Evolutionary conservation across 2,888 invertebrate genomes (phyloP).

Genomic region (Amiota communis): DNA sequence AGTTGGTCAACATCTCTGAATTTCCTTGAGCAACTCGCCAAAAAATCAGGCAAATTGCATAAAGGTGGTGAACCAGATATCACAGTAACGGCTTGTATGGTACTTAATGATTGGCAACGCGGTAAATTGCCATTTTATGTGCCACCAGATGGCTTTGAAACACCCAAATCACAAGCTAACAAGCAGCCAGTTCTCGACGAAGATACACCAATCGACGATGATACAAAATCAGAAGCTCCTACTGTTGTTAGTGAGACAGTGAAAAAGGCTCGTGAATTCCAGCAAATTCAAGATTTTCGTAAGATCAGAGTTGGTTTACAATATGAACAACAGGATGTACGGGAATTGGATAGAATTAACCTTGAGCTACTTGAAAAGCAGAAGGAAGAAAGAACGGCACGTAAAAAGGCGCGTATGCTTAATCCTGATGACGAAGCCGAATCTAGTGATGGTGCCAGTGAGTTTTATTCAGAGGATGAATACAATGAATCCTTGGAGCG

Average conservation of each 20-base stretch:
- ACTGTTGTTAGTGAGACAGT: slow-evolving; percentile 72
- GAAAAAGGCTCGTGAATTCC: slow-evolving; percentile 73
- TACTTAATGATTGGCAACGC: slow-evolving; percentile 98
- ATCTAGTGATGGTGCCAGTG: slow-evolving; percentile 79
- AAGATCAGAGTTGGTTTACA: slow-evolving; percentile 85
- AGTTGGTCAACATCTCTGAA: slow-evolving; percentile 87
- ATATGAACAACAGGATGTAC: slow-evolving; percentile 77
- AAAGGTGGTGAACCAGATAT: slow-evolving; percentile 99
- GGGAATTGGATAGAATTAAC: slow-evolving; percentile 74
- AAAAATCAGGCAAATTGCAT: slow-evolving; percentile 88
- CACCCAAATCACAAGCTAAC: slow-evolving; percentile 76
- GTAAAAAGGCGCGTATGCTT: slow-evolving; percentile 63
- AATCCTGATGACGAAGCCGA: slow-evolving; percentile 69
- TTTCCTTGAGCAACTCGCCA: slow-evolving; percentile 93
- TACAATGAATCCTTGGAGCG: slow-evolving; percentile 73
- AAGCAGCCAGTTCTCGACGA: slow-evolving; percentile 51
- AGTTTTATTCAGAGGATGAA: slow-evolving; percentile 81
- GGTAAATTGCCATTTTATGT: slow-evolving; percentile 97
- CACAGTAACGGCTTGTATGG: slow-evolving; percentile 90
- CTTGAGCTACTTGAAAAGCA: slow-evolving; percentile 77
- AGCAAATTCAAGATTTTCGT: slow-evolving; percentile 83
- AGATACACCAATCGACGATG: slow-evolving; percentile 52
- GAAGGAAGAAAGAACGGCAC: slow-evolving; percentile 67
- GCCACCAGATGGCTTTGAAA: slow-evolving; percentile 86
- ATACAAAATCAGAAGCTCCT: slow-evolving; percentile 63